Evolutionary conservation across 2,113 vertebrate genomes (phyloP).

Genomic region (Bos indicus): DNA sequence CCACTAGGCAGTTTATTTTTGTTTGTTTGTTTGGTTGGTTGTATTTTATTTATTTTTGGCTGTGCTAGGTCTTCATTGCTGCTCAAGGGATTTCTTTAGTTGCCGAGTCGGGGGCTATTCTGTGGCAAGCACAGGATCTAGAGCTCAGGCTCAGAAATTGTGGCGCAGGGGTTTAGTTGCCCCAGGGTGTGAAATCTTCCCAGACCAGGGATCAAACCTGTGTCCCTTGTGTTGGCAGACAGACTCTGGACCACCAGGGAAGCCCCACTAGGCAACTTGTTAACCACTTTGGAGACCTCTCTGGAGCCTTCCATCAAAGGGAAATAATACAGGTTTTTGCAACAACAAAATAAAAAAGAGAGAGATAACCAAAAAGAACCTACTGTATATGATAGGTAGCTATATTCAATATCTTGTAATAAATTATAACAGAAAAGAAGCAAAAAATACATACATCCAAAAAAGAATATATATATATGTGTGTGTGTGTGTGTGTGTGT

Average conservation of each 20-base stretch:
- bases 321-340: background rate
- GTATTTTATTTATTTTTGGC: background rate
- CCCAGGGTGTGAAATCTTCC: background rate
- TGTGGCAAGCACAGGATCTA: background rate
- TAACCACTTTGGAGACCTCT: background rate
- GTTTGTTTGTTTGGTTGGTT: background rate
- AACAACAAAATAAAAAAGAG: background rate
- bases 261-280: background rate
- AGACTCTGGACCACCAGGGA: background rate
- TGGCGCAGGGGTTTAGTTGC: accelerated
- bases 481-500: background rate
- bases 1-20: background rate
- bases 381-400: background rate
- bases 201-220: background rate
- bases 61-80: background rate
- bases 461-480: background rate
- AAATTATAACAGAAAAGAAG: background rate
- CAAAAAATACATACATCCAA: background rate
- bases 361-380: background rate
- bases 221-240: background rate
- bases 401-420: background rate
- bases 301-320: background rate
- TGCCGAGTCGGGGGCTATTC: background rate
- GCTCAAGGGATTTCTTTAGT: background rate
- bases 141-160: background rate